Conservation (phyloP, 2,797 vertebrate genomes). For the Premnoplex brunnescens region DNA sequence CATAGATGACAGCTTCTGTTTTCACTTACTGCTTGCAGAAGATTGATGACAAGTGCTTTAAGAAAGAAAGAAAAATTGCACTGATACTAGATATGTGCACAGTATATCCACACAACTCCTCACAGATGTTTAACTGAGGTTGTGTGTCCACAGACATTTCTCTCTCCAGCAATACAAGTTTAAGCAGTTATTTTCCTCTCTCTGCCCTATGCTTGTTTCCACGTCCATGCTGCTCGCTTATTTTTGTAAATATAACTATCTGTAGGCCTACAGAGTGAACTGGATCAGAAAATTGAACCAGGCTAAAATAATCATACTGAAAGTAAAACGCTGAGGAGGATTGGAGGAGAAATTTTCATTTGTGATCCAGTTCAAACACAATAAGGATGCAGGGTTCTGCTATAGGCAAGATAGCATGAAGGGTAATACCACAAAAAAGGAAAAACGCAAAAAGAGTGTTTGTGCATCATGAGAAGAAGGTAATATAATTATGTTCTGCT, state of each 20-base stretch:
- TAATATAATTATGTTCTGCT: background rate
- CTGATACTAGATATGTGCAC: slow-evolving; percentile 10
- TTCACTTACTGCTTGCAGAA: slow-evolving; percentile 60
- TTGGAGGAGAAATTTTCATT: background rate
- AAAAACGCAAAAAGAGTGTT: background rate
- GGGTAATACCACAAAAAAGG: background rate
- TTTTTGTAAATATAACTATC: background rate
- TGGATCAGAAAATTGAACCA: background rate
- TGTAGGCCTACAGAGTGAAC: background rate
- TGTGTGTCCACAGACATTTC: background rate
- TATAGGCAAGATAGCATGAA: background rate
- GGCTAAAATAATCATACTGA: background rate
- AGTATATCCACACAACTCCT: slow-evolving; percentile 12
- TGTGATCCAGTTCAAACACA: background rate
- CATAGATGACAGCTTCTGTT: slow-evolving; percentile 63
- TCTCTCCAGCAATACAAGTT: background rate
- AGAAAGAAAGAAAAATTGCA: slow-evolving; percentile 48
- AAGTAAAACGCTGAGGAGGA: background rate
- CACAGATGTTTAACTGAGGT: slow-evolving; percentile 43
- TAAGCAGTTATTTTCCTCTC: background rate
- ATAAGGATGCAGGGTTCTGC: background rate
- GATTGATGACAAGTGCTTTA: slow-evolving; percentile 62
- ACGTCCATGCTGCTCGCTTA: background rate
- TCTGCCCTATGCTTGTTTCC: background rate
- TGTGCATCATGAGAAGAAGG: background rate